Evolutionary conservation across 2,797 vertebrate genomes (phyloP), one percentile per base, ranked within the genome.

Genomic region (Rhinichthys osculus): DNA sequence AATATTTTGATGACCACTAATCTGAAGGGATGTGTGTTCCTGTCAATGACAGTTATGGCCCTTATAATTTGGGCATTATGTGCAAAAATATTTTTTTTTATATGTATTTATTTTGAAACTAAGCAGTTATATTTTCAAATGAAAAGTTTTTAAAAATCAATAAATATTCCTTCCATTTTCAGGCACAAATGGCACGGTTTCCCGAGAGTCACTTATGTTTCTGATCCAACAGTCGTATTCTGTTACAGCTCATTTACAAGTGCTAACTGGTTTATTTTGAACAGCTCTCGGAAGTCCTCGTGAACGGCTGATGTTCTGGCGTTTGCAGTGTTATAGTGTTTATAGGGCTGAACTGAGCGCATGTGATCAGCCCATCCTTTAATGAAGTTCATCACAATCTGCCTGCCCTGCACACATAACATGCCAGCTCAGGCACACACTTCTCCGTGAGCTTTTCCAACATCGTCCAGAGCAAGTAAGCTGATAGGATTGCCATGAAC

Each of bases 381-480:
- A 73, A 73, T 73, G 17, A 30, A 27, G 71, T 30, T 30, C n/a
- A 73, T 17, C 72, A 23, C 30, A 17, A 21, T 17, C n/a, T 73
- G 42, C 8, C 42, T 47, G n/a, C 71, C n/a, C 7, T 71, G 83
- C 35, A 62, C 72, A 10, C 52, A 40, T 79, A 42, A 70, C 66
- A 70, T 40, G 64, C 73, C 30, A 76, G 73, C 17, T 54, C 47
- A 23, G 17, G 30, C 17, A 23, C 1, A 3, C 23, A 21, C 27
- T 73, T 73, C 42, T 70, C 42, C 23, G 7, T 71, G 76, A 52
- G 40, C 5, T 73, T 88, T 84, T 81, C 54, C 10, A 64, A 38
- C 40, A 47, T 76, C 52, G 81, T 76, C 30, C 30, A 83, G 38
- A 84, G 84, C 70, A 62, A 83, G 64, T 21, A 35, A 64, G 33